Evolutionary conservation across 2,797 vertebrate genomes (phyloP), one percentile per base, ranked within the genome.

Genomic region (Tragopan temminckii): DNA sequence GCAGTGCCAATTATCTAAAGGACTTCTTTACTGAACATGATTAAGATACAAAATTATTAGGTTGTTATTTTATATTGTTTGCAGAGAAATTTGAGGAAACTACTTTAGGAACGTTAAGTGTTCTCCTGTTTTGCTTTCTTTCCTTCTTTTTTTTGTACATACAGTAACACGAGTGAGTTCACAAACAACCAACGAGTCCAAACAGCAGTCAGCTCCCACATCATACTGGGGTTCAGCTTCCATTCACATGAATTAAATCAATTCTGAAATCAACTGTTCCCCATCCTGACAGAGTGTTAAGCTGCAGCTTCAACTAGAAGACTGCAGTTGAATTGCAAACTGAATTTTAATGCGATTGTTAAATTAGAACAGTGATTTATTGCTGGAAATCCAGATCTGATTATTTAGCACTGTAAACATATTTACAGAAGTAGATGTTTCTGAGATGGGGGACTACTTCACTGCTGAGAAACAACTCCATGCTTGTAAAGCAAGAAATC

Each of bases 1-100:
- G 97, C 97, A 86, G 89, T 97, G 96, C 97, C 97, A 98, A 98
- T 98, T 98, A 98, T 98, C 98, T 98, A 97, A 98, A 98, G 98
- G 97, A 97, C 97, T 98, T 98, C 96, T 91, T 98, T 98, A 97
- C 97, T 67, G 85, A 98, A 97, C 97, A 96, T 93, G 97, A 98
- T 97, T 98, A 97, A 98, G 97, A 98, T 97, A 98, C 97, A 97
- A 97, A 97, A 98, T 98, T 98, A 97, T 59, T 90, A 95, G 91
- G 85, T 96, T 97, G 96, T 97, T 97, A 97, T 97, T 97, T 97
- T 96, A 97, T 93, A 97, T 97, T 98, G 97, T 98, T 98, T 97
- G 93, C 95, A 85, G 71, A 91, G 93, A 97, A 98, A 97, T 97
- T 97, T 95, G 89, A 97, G 94, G 95, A 97, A 97, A 95, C 31